Conservation (phyloP, 1,140 invertebrate genomes). For the Oreohelix idahoensis region DNA sequence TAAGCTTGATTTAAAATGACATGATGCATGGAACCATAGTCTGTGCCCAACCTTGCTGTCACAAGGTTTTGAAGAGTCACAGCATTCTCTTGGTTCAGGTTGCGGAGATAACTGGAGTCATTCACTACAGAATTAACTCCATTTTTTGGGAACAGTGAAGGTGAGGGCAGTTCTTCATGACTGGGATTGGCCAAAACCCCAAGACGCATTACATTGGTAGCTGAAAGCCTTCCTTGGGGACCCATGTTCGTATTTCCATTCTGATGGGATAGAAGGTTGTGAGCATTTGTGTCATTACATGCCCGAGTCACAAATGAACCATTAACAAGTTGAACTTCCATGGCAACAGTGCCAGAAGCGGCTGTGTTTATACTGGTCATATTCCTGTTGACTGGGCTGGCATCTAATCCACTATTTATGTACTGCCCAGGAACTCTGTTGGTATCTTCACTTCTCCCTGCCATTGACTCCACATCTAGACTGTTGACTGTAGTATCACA, state of each 20-base stretch:
- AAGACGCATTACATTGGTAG: constrained; percentile 27
- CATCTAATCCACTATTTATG: background rate
- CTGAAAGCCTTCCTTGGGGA: constrained; percentile 10
- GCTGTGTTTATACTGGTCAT: background rate
- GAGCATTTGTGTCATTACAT: constrained; percentile 35
- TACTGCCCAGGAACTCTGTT: background rate
- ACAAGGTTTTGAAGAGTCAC: background rate
- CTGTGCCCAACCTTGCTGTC: background rate
- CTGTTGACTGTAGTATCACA: background rate
- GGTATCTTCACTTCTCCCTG: background rate
- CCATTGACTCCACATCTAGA: background rate
- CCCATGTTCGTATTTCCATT: background rate
- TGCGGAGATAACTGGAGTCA: background rate
- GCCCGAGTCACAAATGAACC: constrained; percentile 34
- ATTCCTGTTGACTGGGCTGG: background rate
- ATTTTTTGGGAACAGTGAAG: constrained; percentile 17
- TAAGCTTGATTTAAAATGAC: background rate
- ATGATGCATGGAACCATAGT: constrained; percentile 27
- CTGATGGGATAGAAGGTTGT: no score
- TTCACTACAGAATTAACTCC: background rate
- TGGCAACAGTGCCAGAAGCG: background rate
- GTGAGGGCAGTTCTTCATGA: constrained; percentile 16
- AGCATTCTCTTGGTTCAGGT: background rate
- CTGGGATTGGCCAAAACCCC: background rate
- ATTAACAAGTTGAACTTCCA: constrained; percentile 18